Conservation (phyloP, 2,888 invertebrate species). For the Slavum lentiscoides region DNA sequence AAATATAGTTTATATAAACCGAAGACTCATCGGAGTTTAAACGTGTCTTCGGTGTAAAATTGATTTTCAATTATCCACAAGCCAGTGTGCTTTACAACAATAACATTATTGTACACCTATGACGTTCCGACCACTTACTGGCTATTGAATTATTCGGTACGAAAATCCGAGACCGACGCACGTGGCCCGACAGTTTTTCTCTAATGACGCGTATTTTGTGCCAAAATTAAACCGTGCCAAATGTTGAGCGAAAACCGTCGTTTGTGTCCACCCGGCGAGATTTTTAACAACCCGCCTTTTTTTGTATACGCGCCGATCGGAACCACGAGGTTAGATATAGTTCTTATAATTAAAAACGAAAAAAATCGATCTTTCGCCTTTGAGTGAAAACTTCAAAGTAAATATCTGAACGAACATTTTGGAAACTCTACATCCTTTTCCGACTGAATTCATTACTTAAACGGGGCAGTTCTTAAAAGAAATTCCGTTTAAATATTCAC, state of each 20-base stretch:
- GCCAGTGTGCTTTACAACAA: too few relatives aligned
- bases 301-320: not conserved
- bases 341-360: not conserved
- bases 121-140: too few relatives aligned
- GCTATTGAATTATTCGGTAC: not conserved
- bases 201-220: not conserved
- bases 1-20: too few relatives aligned
- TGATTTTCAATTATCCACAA: too few relatives aligned
- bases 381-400: slow-evolving; percentile 13
- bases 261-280: not conserved
- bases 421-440: slow-evolving; percentile 18
- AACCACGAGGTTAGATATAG: not conserved
- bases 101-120: too few relatives aligned
- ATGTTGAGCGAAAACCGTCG: not conserved
- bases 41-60: too few relatives aligned
- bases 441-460: slow-evolving; percentile 17
- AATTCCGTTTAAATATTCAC: slow-evolving; percentile 22
- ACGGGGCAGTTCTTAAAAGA: not conserved
- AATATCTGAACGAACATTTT: not conserved
- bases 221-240: slow-evolving; percentile 8
- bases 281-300: not conserved
- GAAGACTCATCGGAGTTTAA: too few relatives aligned
- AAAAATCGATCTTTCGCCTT: not conserved
- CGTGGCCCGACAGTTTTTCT: not conserved
- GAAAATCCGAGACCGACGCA: not conserved